Evolutionary conservation across 2,888 invertebrate species (phyloP).

Genomic region (Ariolimax columbianus): DNA sequence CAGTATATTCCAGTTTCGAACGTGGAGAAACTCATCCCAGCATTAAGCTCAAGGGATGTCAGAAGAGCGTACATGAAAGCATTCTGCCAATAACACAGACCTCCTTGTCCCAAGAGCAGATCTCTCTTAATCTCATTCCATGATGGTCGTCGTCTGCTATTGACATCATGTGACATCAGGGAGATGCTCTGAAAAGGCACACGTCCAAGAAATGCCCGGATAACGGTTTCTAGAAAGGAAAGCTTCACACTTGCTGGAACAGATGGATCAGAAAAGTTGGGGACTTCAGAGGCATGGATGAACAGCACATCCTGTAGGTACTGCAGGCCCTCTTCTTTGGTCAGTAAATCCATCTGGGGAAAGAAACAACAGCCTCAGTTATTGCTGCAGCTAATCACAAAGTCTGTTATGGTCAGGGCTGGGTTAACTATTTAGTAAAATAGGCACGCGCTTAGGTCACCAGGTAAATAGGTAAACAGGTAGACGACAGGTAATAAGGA

Average conservation of each 20-base stretch:
- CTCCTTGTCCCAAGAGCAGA: constrained; percentile 51
- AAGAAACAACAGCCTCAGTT: no score
- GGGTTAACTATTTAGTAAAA: no score
- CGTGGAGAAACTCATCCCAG: constrained; percentile 40
- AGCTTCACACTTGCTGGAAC: neutral
- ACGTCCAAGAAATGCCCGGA: neutral
- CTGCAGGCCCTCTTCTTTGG: neutral
- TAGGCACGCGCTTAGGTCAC: no score
- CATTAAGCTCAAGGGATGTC: constrained; percentile 45
- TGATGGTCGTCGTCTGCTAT: constrained; percentile 45
- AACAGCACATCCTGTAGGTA: constrained; percentile 25
- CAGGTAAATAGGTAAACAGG: no score
- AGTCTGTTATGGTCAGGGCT: no score
- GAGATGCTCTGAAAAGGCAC: constrained; percentile 56
- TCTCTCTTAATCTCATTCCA: constrained; percentile 48
- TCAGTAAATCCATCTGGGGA: constrained; percentile 18
- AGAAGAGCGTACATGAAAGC: constrained; percentile 54
- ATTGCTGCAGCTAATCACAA: no score
- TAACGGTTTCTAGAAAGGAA: constrained; percentile 15
- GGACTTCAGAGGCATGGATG: neutral
- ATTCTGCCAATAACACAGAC: constrained; percentile 56
- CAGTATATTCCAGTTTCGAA: constrained; percentile 22
- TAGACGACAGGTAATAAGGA: no score
- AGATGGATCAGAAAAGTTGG: neutral
- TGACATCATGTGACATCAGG: constrained; percentile 45